Base-by-base conservation (phyloP, 2,888 invertebrate species). In the Pterostichus madidus region DNA sequence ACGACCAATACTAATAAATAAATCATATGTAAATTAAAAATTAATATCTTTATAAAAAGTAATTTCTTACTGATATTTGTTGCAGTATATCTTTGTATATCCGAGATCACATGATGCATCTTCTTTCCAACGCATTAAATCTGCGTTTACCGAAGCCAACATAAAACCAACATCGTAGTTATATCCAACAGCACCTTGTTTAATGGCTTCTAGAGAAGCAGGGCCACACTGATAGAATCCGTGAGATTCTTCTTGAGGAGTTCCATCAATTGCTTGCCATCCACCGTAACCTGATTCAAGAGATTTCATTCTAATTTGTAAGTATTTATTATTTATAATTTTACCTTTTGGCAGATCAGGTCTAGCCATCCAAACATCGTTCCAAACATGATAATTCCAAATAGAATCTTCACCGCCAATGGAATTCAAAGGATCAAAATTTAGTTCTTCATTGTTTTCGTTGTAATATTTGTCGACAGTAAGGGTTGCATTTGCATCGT, bases 331-430 rank as follows among this genome's bases (percentile, higher is more conserved):
- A 56, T 15, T 24, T 24, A 24, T 24, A 2, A 10, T 15, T 10
- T 85, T 86, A 92, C 93, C 94, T 85, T 92, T 91, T 0, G 94
- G 94, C 35, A 95, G 91, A 88, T 97, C 96, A 6, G 95, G 94
- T 83, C 97, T 91, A 0, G 94, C 92, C 96, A 96, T 96, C 94
- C 95, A 97, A 0, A 94, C 95, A 86, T 97, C 97, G 87, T 95
- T 96, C 97, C 97, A 97, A 6, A 96, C 96, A 87, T 97, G 96
- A 88, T 95, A 97, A 89, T 96, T 96, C 96, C 97, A 97, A 85
- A 96, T 93, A 10, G 96, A 95, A 88, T 97, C 96, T 68, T 93
- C 93, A 0, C 94, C 93, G 0, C 94, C 93, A 31, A 89, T 90
- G 0, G 92, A 92, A 86, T 95, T 94, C 85, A 94, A 93, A 0